These are phyloP conservation scores for Tylochromis polylepis DNA, from an alignment of 2,113 vertebrate species.

Conservation along the genomic window DNA sequence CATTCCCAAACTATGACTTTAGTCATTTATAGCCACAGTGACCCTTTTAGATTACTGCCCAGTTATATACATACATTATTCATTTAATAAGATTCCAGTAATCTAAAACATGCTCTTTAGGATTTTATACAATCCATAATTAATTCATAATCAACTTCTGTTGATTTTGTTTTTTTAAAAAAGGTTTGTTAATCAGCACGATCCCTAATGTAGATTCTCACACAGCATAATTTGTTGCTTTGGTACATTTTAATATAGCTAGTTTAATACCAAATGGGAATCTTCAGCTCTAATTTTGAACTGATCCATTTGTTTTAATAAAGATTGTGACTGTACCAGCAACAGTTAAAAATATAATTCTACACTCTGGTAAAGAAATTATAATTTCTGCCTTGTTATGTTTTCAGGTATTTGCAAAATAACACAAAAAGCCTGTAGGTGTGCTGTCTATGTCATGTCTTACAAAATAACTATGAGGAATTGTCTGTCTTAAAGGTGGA, in stretches of 20 bases:
- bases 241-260: background rate
- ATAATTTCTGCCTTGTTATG: background rate
- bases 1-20: too few species aligned
- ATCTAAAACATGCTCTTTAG: background rate
- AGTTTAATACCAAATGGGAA: background rate
- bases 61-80: background rate
- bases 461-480: conserved; percentile 34
- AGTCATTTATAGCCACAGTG: too few species aligned
- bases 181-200: background rate
- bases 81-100: background rate
- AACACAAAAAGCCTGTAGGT: background rate
- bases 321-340: background rate
- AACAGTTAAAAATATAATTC: background rate
- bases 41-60: background rate
- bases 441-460: conserved; percentile 22
- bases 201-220: background rate
- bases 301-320: background rate
- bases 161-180: background rate
- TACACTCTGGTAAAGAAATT: background rate
- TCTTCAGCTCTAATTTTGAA: background rate
- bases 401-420: conserved; percentile 7
- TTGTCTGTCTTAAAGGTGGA: conserved; percentile 20
- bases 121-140: background rate
- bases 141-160: background rate
- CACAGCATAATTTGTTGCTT: background rate